Evolutionary conservation across 2,113 vertebrate genomes (phyloP).

Genomic region (Nibea coibor): DNA sequence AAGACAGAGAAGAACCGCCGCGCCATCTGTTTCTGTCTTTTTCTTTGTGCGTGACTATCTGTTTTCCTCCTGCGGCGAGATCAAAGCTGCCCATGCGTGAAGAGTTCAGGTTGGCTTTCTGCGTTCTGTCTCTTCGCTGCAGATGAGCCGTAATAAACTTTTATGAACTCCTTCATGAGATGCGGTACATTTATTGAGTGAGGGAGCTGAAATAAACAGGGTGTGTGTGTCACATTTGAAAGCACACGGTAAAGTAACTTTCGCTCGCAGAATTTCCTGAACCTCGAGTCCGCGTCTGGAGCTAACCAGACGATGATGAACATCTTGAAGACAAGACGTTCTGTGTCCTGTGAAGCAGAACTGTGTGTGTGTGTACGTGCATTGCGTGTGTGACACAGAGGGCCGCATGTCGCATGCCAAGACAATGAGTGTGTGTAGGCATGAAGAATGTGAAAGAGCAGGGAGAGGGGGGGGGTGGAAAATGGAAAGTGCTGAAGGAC

Average conservation of each 20-base stretch:
- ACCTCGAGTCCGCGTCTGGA: conserved; percentile 1
- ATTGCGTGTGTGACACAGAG: conserved; percentile 22
- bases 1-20: conserved; percentile 34
- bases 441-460: conserved; percentile 61
- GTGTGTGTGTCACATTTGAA: background rate
- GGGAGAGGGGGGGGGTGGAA: background rate
- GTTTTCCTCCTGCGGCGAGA: conserved; percentile 51
- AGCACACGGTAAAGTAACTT: conserved; percentile 2
- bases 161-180: conserved; percentile 41
- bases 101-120: conserved; percentile 51
- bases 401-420: conserved; percentile 28
- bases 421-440: conserved; percentile 61
- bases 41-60: conserved; percentile 28
- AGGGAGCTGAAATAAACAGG: conserved; percentile 25
- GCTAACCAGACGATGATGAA: background rate
- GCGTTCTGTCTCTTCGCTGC: conserved; percentile 16
- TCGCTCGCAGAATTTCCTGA: background rate
- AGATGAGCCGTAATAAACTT: conserved; percentile 37
- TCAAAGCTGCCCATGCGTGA: conserved; percentile 54
- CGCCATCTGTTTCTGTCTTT: conserved; percentile 59
- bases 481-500: conserved; percentile 3
- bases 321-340: conserved; percentile 45
- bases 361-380: conserved; percentile 6
- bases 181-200: conserved; percentile 18
- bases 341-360: conserved; percentile 45